Evolutionary conservation across 2,113 vertebrate genomes (phyloP), one percentile per base, ranked within the genome.

Genomic region (Trogon surrucura): DNA sequence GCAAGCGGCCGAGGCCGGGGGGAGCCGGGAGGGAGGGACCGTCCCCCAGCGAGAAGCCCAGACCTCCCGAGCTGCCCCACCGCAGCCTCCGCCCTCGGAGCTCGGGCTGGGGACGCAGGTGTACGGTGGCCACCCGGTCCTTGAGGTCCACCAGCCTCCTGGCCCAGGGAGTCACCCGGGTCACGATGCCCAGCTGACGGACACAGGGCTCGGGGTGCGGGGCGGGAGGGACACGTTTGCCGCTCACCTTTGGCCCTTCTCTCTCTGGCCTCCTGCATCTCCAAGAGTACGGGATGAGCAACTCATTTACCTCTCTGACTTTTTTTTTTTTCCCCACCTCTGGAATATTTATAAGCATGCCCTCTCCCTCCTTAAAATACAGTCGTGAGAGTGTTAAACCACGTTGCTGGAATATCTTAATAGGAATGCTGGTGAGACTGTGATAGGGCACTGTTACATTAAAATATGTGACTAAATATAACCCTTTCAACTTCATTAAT

Each of bases 401-500:
- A 6, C 25, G 1, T 67, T 85, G 51, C 64, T 83, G 45, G 67
- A 85, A 51, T 67, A 71, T 67, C 56, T 80, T 70, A 67, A 64
- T 64, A 88, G 60, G 72, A 89, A 56, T 26, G 47, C 32, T 62
- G 66, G 19, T 13, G 85, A 74, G 90, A 60, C 64, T 71, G 9
- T 25, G 60, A 78, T 66, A 65, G 85, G 79, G 26, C 58, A 45
- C 54, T 13, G 38, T 48, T 78, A 66, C 4, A 0, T 88, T 94
- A 71, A 82, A 58, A 65, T 78, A 38, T 9, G 27, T 81, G 83
- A 45, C 85, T 95, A 94, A 91, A 81, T 86, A 66, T 79, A 93
- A 69, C 32, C 66, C 41, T 69, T 85, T 79, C 73, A 60, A 79
- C 66, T 96, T 95, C 75, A 70, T 88, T 85, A 89, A 93, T 91